Evolutionary conservation across 1,140 invertebrate species (phyloP), one percentile per base, ranked within the genome.

Genomic region (Heliothis virescens): DNA sequence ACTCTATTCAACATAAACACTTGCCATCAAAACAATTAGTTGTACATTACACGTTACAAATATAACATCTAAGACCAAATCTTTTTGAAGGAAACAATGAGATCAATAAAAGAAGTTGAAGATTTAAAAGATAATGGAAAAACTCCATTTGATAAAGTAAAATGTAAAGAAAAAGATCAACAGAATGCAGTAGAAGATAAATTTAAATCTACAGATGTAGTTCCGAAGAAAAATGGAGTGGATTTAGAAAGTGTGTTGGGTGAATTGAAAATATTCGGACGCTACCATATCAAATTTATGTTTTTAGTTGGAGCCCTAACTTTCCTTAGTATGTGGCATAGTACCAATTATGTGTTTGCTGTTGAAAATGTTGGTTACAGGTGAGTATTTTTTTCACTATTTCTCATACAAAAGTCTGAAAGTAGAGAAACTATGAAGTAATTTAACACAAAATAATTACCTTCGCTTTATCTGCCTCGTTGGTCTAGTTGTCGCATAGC

Each of bases 221-320:
- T 21, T 57, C 18, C 9, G 47, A 73, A 29, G n/a, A 13, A 47
- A 47, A 26, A 18, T 47, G 53, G 11, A 34, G n/a, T 50, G 13
- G 67, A 75, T 62, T 75, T 75, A 50, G 72, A 75, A 48, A 75
- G 15, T 62, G 55, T 75, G 11, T 52, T 75, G 9, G 1, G 72
- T 62, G 72, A 75, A 62, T 75, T 75, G 1, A 75, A 75, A 75
- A 62, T 75, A 52, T 62, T 15, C 50, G 72, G 72, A 62, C 41
- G 41, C 0, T 75, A 75, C 62, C 72, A 75, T 62, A 15, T 75
- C n/a, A 75, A 60, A 1, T 62, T 75, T 29, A 60, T 75, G 47
- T 26, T 75, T 2, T 34, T 75, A 15, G 12, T 75, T 11, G 57
- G 57, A 60, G 5, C 62, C 7, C 34, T 75, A n/a, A 16, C 57